Percentiles rank a stretch among this genome's conserved stretches.
phyloP scores from a whole-genome alignment of 2,113 vertebrate species.

The Scomber scombrus region DNA sequence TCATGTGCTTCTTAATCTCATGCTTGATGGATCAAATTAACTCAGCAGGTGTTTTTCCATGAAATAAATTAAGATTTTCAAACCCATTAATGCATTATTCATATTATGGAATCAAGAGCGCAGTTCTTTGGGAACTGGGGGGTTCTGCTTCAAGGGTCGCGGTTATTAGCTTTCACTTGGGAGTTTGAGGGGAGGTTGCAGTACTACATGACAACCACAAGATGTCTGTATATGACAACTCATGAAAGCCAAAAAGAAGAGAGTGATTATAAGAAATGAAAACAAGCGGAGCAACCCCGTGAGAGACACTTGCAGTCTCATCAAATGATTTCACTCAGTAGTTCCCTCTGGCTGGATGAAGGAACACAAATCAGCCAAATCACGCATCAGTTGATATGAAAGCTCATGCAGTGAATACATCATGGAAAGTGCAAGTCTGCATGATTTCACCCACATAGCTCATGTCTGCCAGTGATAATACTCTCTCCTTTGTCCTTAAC shows the following conservation, averaged over 20 bases:
- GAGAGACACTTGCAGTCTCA: background rate
- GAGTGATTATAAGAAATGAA: background rate
- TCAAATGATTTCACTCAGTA: slow-evolving; percentile 6
- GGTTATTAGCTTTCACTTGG: background rate
- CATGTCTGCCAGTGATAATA: background rate
- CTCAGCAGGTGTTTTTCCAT: slow-evolving; percentile 52
- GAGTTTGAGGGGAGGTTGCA: slow-evolving; percentile 1
- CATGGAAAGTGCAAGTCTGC: background rate
- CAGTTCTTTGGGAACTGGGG: background rate
- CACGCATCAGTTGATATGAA: slow-evolving; percentile 14
- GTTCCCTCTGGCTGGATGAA: slow-evolving; percentile 27
- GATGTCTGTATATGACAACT: slow-evolving; percentile 50
- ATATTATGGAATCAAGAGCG: slow-evolving; percentile 11
- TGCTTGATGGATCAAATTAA: slow-evolving; percentile 66
- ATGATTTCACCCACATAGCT: background rate
- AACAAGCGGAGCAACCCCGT: background rate
- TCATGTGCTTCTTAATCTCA: slow-evolving; percentile 58
- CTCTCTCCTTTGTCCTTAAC: background rate
- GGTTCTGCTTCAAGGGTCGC: slow-evolving; percentile 23
- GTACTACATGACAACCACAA: slow-evolving; percentile 33
- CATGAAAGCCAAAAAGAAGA: too few species aligned
- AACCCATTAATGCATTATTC: slow-evolving; percentile 63
- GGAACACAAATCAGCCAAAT: slow-evolving; percentile 2
- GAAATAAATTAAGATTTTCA: slow-evolving; percentile 45
- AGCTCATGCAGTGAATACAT: background rate